phyloP scores from a whole-genome alignment of 2,888 invertebrate species.

The Octonoba sinensis region DNA sequence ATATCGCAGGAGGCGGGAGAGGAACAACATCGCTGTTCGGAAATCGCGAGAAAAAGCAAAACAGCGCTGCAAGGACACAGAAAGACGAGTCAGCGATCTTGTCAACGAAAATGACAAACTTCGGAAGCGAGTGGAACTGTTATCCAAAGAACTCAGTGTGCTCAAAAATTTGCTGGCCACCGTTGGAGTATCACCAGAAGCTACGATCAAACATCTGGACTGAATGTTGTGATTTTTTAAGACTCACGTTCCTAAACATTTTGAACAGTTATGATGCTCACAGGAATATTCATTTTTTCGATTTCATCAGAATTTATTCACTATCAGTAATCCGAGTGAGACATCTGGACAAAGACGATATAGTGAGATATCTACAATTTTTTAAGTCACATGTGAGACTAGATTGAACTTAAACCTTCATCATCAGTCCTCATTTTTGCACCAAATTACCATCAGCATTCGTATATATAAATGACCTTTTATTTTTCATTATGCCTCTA shows the following conservation, averaged over 20 bases:
- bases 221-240: neutral
- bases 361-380: constrained; percentile 52
- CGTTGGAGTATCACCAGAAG: constrained; percentile 77
- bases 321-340: constrained; percentile 27
- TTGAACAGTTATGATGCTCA: no score
- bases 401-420: neutral
- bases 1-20: constrained; percentile 88
- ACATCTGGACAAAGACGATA: constrained; percentile 47
- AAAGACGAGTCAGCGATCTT: constrained; percentile 90
- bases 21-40: constrained; percentile 96
- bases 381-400: constrained; percentile 59
- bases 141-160: constrained; percentile 91
- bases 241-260: no score
- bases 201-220: constrained; percentile 41
- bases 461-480: neutral
- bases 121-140: constrained; percentile 89
- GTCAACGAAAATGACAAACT: constrained; percentile 92
- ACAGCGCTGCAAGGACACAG: constrained; percentile 91
- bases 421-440: neutral
- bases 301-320: constrained; percentile 20
- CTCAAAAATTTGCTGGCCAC: constrained; percentile 81
- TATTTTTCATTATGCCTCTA: neutral
- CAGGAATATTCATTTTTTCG: neutral
- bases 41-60: constrained; percentile 97
- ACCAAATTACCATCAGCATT: neutral